Evolutionary conservation across 1,140 invertebrate species (phyloP), one percentile per base, ranked within the genome.

Genomic region (Neotoxoptera formosana): DNA sequence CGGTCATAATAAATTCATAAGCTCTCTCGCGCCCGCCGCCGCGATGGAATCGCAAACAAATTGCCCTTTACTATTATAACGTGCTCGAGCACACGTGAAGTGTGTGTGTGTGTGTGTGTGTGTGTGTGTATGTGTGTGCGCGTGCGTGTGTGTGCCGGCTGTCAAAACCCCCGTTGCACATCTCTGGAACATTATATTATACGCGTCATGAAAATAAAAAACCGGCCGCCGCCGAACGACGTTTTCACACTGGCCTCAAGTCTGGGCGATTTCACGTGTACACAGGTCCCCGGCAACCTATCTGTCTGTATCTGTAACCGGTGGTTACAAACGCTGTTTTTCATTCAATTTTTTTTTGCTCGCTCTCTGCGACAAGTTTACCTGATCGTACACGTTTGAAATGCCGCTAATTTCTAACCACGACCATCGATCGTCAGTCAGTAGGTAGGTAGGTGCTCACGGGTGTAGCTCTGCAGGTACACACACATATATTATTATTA

Each of bases 1-100:
- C 91, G 81, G 90, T 86, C 81, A 93, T 93, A 93, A 93, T 93
- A 93, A 93, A 93, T 93, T 93, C 91, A 93, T 93, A 93, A 93
- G 91, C 25, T 56, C 91, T 93, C n/a, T 30, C 47, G n/a, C n/a
- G 21, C 60, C 11, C 81, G 81, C n/a, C 47, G 45, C 67, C 48
- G 30, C 91, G 91, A 92, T 83, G 67, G 67, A 48, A 92, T 92
- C 91, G 47, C 91, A 92, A 92, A 92, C 91, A 92, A 92, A 92
- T 92, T 92, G 91, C 91, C 76, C 76, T 92, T 76, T 36, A 25
- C 88, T 56, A 56, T 89, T 89, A 89, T 53, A 88, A 89, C 87
- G 48, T 89, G 88, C 51, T 89, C 51, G 88, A 41, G 34, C 87
- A n/a, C 47, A 67, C 41, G 21, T 76, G 30, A 20, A 45, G 9